Evolutionary conservation across 2,113 vertebrate genomes (phyloP).

Genomic region (Oncorhynchus masou): DNA sequence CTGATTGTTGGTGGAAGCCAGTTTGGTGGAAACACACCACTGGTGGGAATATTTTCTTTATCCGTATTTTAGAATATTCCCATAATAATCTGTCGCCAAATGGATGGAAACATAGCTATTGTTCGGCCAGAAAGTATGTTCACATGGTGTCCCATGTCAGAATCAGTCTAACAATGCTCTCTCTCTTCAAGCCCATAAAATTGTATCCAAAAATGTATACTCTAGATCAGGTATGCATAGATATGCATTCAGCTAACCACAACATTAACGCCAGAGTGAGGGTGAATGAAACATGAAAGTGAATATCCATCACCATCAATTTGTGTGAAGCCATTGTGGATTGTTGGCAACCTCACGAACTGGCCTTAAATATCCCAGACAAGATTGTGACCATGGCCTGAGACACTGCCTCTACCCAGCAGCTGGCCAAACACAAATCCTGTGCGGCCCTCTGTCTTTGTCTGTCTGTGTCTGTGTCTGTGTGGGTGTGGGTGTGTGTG

Average conservation of each 20-base stretch:
- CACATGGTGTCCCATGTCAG: not conserved
- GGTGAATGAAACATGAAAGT: not conserved
- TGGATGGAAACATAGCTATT: too few species aligned
- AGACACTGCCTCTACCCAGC: conserved; percentile 6
- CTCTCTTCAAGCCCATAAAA: not conserved
- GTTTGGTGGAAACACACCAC: too few species aligned
- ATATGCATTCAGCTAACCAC: not conserved
- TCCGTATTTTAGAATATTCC: too few species aligned
- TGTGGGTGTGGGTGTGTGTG: not conserved
- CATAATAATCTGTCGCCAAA: too few species aligned
- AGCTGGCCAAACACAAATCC: conserved; percentile 15
- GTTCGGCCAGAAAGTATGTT: too few species aligned
- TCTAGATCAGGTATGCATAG: not conserved
- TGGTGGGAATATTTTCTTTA: too few species aligned
- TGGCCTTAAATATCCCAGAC: conserved; percentile 19
- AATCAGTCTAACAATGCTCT: too few species aligned
- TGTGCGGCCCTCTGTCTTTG: conserved; percentile 1
- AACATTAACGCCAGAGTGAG: not conserved
- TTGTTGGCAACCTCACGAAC: conserved; percentile 2
- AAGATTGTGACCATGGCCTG: not conserved
- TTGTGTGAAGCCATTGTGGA: conserved; percentile 2
- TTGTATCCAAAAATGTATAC: not conserved
- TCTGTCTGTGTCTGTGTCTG: not conserved
- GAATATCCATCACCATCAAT: not conserved
- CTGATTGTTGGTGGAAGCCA: too few species aligned